These are phyloP conservation scores for Heterodera schachtii DNA, from an alignment of 1,140 invertebrate species.

Conservation along the genomic window DNA sequence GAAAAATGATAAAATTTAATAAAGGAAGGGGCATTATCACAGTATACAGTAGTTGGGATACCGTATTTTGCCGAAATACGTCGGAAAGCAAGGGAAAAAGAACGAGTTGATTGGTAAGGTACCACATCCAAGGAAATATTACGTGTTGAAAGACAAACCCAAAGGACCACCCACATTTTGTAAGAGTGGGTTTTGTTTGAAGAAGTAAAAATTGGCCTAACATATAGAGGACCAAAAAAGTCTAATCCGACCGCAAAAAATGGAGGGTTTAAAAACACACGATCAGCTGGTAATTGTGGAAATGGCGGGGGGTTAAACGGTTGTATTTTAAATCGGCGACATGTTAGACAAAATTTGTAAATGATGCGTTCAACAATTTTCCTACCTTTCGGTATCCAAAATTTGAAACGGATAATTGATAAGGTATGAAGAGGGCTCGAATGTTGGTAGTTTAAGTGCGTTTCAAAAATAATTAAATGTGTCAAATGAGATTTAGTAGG, in stretches of 20 bases:
- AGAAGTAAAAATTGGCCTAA: not conserved
- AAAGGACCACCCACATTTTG: not conserved
- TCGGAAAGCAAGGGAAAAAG: not conserved
- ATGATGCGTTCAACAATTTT: not conserved
- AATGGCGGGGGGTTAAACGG: not conserved
- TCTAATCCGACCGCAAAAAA: not conserved
- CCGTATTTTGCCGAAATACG: not conserved
- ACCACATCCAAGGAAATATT: not conserved
- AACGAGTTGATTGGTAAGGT: not conserved
- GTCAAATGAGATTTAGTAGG: not conserved
- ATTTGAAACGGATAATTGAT: not conserved
- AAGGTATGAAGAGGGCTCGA: not conserved
- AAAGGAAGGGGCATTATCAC: slow-evolving; percentile 10
- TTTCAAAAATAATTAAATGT: not conserved
- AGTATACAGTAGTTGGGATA: not conserved
- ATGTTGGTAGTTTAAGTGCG: not conserved
- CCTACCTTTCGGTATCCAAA: slow-evolving; percentile 4
- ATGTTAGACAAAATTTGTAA: not conserved
- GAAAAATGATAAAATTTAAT: not conserved
- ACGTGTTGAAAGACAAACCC: slow-evolving; percentile 9
- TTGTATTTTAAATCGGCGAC: not conserved
- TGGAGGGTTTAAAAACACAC: not conserved
- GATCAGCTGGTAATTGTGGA: not conserved
- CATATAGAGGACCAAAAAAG: not conserved
- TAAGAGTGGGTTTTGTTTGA: not conserved